These are phyloP conservation scores for Drosophila rellima DNA, from an alignment of 2,888 invertebrate species.

Conservation along the genomic window DNA sequence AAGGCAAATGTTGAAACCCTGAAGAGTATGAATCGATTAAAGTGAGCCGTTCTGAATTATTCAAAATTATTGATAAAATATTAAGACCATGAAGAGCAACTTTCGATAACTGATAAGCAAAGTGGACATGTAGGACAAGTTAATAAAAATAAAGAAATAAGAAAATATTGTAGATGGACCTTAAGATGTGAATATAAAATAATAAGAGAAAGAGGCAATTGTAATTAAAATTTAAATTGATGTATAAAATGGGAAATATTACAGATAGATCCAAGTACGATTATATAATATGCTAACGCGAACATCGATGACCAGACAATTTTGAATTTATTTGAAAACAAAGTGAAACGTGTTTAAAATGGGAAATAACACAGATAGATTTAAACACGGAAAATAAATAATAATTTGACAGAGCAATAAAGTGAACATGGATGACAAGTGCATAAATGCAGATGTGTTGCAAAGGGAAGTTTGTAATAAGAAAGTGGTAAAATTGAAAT, in stretches of 20 bases:
- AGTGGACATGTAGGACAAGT: background rate
- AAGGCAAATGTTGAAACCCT: no score
- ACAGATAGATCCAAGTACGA: background rate
- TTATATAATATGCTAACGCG: background rate
- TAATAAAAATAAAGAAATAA: no score
- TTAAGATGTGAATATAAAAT: background rate
- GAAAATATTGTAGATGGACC: background rate
- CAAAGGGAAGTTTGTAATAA: background rate
- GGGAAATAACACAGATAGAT: background rate
- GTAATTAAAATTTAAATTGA: background rate
- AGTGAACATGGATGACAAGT: background rate
- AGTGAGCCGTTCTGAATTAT: no score
- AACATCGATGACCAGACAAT: background rate
- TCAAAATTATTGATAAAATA: no score
- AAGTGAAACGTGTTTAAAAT: background rate
- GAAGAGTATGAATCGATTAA: no score
- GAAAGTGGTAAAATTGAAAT: constrained; percentile 1
- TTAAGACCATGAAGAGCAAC: no score
- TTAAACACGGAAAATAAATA: background rate
- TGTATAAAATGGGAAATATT: background rate
- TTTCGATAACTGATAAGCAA: background rate
- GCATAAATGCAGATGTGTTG: background rate
- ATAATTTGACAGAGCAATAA: background rate
- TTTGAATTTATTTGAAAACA: background rate
- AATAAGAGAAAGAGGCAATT: background rate